These are phyloP conservation scores for Otolemur garnettii DNA, from an alignment of 2,113 vertebrate species.

Conservation along the genomic window DNA sequence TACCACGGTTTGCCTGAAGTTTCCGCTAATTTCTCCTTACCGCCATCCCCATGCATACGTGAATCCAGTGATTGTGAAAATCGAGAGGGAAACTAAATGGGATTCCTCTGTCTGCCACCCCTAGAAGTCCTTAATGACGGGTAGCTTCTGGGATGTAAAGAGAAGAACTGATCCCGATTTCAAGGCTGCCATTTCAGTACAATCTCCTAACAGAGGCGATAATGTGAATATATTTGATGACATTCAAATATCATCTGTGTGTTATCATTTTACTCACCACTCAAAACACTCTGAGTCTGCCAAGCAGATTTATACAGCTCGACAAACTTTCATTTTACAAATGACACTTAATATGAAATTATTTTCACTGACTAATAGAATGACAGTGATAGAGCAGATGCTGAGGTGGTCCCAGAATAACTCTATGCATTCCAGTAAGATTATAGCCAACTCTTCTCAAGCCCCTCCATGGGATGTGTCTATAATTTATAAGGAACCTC, in stretches of 20 bases:
- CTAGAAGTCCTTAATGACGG: not conserved
- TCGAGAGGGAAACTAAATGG: not conserved
- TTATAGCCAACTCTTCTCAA: not conserved
- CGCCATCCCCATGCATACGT: accelerated
- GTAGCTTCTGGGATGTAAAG: not conserved
- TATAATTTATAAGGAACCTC: not conserved
- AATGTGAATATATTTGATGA: constrained; percentile 20
- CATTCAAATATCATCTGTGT: constrained; percentile 65
- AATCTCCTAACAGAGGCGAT: not conserved
- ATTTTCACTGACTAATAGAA: constrained; percentile 53
- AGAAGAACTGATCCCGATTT: not conserved
- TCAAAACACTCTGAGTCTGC: constrained; percentile 43
- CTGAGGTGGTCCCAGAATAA: not conserved
- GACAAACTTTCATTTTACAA: constrained; percentile 66
- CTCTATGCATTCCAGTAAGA: not conserved
- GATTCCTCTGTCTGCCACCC: not conserved
- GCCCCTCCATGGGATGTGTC: not conserved
- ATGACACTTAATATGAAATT: constrained; percentile 54
- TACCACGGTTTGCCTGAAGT: not conserved
- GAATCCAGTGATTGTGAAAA: not conserved
- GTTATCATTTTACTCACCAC: constrained; percentile 61
- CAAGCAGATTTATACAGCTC: constrained; percentile 34
- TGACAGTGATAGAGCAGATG: not conserved
- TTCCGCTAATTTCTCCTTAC: not conserved
- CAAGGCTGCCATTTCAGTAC: not conserved